Conservation (phyloP, 2,113 vertebrate species). For the Brachyistius frenatus region DNA sequence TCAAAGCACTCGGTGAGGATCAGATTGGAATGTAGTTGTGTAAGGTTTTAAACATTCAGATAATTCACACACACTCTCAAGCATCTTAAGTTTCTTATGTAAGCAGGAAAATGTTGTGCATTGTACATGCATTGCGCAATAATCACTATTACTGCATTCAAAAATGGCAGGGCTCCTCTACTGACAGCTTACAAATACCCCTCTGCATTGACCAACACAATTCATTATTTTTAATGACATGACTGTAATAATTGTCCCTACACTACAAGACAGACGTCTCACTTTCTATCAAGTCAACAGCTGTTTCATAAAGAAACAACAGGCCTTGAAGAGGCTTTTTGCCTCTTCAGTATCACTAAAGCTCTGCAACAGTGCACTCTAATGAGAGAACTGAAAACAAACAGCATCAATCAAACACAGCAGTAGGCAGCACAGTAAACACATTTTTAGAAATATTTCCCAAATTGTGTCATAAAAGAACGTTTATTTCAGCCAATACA, state of each 20-base stretch:
- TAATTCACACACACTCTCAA: background rate
- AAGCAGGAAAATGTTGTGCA: background rate
- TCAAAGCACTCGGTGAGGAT: constrained; percentile 91
- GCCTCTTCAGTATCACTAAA: background rate
- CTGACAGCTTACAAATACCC: too few species aligned
- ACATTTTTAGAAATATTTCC: background rate
- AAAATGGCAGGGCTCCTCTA: background rate
- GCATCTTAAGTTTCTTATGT: background rate
- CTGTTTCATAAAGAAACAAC: background rate
- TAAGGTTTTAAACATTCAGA: constrained; percentile 11
- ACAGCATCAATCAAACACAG: constrained; percentile 4
- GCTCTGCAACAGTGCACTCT: background rate
- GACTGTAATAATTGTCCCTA: background rate
- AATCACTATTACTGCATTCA: background rate
- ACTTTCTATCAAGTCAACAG: background rate
- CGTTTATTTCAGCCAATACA: background rate
- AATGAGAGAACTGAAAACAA: constrained; percentile 10
- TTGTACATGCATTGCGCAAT: too few species aligned
- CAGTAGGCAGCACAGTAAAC: background rate
- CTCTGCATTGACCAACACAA: too few species aligned
- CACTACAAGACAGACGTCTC: background rate
- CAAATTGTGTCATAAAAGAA: background rate
- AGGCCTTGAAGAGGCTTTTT: background rate
- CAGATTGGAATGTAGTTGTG: background rate
- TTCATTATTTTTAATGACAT: constrained; percentile 17